Percentiles rank a stretch among this genome's conserved stretches.
These are phyloP conservation scores for Plectropomus leopardus DNA, from an alignment of 2,113 vertebrate species.

Conservation along the genomic window DNA sequence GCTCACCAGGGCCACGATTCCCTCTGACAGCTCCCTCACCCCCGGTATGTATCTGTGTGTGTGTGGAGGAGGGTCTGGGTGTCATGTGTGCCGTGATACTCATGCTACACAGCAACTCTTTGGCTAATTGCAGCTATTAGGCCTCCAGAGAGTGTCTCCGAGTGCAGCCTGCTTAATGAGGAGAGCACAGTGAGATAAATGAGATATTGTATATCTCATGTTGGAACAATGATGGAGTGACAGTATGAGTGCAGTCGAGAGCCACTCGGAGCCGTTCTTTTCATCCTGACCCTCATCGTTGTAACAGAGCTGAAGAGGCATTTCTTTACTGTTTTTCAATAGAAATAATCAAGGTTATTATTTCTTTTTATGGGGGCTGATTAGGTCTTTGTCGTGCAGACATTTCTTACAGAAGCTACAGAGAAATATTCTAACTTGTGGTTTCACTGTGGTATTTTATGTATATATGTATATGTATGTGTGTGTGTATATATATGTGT, in stretches of 20 bases:
- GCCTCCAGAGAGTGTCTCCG: slow-evolving; percentile 53
- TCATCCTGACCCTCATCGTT: slow-evolving; percentile 15
- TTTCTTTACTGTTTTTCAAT: slow-evolving; percentile 36
- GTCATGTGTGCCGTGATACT: slow-evolving; percentile 56
- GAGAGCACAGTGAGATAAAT: slow-evolving; percentile 71
- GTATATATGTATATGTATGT: no score
- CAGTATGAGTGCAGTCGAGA: slow-evolving; percentile 36
- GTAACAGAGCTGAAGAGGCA: slow-evolving; percentile 1
- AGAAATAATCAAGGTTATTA: slow-evolving; percentile 42
- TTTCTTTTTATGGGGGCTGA: slow-evolving; percentile 42
- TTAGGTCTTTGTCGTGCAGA: slow-evolving; percentile 57
- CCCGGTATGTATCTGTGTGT: slow-evolving; percentile 21
- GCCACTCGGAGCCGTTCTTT: slow-evolving; percentile 24
- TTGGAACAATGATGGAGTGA: slow-evolving; percentile 64
- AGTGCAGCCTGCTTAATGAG: slow-evolving; percentile 70
- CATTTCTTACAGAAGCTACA: background rate
- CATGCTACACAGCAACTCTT: slow-evolving; percentile 48
- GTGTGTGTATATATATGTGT: background rate
- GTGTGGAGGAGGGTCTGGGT: slow-evolving; percentile 27
- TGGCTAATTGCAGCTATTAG: slow-evolving; percentile 81
- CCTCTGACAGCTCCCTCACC: slow-evolving; percentile 57
- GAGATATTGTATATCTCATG: slow-evolving; percentile 73
- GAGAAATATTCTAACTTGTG: background rate
- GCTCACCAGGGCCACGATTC: slow-evolving; percentile 51
- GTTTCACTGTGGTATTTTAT: background rate